These are phyloP conservation scores for Ormyrus pomaceus DNA, from an alignment of 2,888 invertebrate species.

Conservation along the genomic window DNA sequence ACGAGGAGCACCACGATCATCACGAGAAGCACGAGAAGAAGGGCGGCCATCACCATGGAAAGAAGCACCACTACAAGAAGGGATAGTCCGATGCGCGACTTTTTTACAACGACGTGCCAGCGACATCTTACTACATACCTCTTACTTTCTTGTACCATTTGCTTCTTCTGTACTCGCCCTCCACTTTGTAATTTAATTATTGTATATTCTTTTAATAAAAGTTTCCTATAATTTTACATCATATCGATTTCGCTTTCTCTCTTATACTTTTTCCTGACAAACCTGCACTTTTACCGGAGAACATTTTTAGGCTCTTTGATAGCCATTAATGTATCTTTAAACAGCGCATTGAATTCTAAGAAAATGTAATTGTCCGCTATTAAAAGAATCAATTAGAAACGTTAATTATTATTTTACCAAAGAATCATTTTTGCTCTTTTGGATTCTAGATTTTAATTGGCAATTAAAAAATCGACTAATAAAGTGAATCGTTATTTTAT, in stretches of 20 bases:
- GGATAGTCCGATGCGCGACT: conserved; percentile 55
- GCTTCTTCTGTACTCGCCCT: conserved; percentile 42
- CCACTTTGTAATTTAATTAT: conserved; percentile 53
- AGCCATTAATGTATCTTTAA: no score
- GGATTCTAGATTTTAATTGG: no score
- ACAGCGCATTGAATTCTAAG: no score
- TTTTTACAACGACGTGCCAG: conserved; percentile 9
- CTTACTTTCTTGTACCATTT: conserved; percentile 3
- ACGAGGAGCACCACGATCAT: conserved; percentile 80
- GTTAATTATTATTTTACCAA: no score
- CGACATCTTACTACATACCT: not conserved
- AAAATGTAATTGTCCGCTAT: no score
- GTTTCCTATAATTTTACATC: conserved; percentile 15
- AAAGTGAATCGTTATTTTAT: no score
- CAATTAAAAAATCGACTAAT: no score
- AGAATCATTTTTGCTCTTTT: no score
- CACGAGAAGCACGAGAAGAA: conserved; percentile 80
- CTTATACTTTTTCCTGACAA: not conserved
- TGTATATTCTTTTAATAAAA: conserved; percentile 49
- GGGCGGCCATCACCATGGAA: conserved; percentile 79
- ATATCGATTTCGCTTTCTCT: not conserved
- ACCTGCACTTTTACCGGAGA: no score
- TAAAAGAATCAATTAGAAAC: no score
- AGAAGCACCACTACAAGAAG: conserved; percentile 72
- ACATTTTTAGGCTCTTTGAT: no score